Conservation (phyloP, 2,113 vertebrate species). For the Mormyrus lacerda region DNA sequence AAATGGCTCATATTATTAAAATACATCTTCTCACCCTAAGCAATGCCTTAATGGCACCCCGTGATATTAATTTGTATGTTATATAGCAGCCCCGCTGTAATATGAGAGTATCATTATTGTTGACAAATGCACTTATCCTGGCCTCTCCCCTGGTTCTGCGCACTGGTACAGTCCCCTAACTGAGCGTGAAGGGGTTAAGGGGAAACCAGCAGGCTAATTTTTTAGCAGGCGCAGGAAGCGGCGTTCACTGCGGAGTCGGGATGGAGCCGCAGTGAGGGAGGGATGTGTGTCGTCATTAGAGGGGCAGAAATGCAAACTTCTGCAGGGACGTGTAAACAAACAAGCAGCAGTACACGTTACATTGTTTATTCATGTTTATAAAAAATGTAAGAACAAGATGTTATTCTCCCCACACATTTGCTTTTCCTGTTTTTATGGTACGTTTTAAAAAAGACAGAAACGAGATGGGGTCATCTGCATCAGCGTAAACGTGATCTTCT, state of each 20-base stretch:
- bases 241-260: not conserved
- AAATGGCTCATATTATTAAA: not conserved
- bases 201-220: not conserved
- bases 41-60: not conserved
- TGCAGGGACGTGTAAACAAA: not conserved
- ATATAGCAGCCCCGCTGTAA: not conserved
- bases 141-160: not conserved
- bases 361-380: not conserved
- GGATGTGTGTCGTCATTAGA: not conserved
- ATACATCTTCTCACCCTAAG: not conserved
- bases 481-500: not conserved
- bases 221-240: not conserved
- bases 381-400: not conserved
- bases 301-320: not conserved
- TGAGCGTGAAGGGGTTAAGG: conserved; percentile 12
- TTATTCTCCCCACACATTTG: not conserved
- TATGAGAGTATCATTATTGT: not conserved
- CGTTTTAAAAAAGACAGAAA: not conserved
- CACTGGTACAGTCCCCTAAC: not conserved
- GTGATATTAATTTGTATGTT: not conserved
- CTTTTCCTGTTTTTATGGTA: not conserved
- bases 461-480: not conserved
- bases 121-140: not conserved
- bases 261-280: not conserved
- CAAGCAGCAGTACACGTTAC: not conserved